Conservation (phyloP, 2,888 invertebrate genomes). For the Nemotelus pantherinus region DNA sequence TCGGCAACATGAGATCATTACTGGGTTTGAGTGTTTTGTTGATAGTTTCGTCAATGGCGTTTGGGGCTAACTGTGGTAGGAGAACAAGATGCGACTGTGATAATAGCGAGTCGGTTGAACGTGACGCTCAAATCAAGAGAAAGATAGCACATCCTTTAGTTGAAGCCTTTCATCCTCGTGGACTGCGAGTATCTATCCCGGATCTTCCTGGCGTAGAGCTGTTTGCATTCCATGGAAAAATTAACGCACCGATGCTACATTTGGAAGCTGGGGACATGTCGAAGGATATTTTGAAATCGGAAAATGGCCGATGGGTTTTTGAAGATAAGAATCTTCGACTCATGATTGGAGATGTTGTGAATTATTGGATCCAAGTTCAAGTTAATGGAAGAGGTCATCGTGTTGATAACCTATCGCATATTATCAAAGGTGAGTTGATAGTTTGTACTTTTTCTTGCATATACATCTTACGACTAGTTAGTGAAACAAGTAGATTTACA, state of each 20-base stretch:
- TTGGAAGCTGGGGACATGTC: conserved; percentile 66
- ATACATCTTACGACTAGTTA: too few relatives aligned
- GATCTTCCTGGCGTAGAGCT: conserved; percentile 65
- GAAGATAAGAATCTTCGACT: conserved; percentile 64
- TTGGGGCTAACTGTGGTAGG: not conserved
- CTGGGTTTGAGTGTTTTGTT: not conserved
- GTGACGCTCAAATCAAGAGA: not conserved
- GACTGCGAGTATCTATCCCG: conserved; percentile 64
- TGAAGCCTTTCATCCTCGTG: conserved; percentile 62
- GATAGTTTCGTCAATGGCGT: not conserved
- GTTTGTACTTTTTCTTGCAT: too few relatives aligned
- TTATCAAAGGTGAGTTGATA: conserved; percentile 43
- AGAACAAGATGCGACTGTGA: not conserved
- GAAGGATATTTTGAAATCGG: conserved; percentile 64
- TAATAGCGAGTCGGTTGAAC: too few relatives aligned
- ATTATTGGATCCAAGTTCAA: conserved; percentile 70
- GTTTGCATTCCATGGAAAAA: conserved; percentile 75
- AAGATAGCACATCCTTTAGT: conserved; percentile 50
- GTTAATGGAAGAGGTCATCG: conserved; percentile 58
- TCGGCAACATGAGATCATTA: conserved; percentile 3
- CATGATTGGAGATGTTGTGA: conserved; percentile 67
- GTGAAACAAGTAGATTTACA: too few relatives aligned
- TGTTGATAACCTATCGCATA: conserved; percentile 37
- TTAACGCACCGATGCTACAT: conserved; percentile 66
- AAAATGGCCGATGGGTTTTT: conserved; percentile 66